phyloP scores from a whole-genome alignment of 2,113 vertebrate species.

The Tupaia tana region DNA sequence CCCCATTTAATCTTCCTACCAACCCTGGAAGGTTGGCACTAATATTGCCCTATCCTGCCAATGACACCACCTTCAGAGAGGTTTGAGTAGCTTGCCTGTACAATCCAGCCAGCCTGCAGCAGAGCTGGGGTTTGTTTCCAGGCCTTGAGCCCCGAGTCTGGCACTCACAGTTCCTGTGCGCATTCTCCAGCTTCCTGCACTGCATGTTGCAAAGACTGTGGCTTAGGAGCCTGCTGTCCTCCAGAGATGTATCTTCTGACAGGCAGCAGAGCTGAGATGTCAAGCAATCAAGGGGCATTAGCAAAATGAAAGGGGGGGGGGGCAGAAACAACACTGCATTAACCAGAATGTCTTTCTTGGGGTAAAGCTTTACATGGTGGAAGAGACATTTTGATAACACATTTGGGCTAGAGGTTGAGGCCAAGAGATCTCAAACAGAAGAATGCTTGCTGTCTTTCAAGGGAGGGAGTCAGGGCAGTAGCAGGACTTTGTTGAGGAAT shows the following conservation, averaged over 20 bases:
- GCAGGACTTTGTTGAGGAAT: background rate
- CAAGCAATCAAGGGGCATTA: background rate
- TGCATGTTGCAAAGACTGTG: background rate
- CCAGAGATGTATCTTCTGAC: background rate
- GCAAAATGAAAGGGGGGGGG: background rate
- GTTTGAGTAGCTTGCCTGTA: accelerated
- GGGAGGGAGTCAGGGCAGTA: background rate
- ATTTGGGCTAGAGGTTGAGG: background rate
- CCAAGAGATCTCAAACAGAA: background rate
- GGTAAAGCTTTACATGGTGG: no score
- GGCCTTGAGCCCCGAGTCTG: background rate
- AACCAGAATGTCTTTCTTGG: background rate
- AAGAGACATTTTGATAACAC: background rate
- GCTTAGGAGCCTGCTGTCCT: background rate
- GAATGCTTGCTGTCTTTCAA: background rate
- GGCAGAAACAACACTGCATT: background rate
- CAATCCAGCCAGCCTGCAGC: background rate
- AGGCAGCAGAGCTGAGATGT: background rate
- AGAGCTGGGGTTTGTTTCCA: background rate
- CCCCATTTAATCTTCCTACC: background rate
- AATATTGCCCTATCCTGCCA: accelerated
- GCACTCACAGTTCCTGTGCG: accelerated
- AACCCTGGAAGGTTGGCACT: background rate
- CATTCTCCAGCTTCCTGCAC: accelerated
- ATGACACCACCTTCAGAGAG: background rate